A percentile compares a stretch with the other conserved stretches of the same genome.
These are phyloP conservation scores for Petrolisthes cinctipes DNA, from an alignment of 2,888 invertebrate genomes.

Conservation along the genomic window DNA sequence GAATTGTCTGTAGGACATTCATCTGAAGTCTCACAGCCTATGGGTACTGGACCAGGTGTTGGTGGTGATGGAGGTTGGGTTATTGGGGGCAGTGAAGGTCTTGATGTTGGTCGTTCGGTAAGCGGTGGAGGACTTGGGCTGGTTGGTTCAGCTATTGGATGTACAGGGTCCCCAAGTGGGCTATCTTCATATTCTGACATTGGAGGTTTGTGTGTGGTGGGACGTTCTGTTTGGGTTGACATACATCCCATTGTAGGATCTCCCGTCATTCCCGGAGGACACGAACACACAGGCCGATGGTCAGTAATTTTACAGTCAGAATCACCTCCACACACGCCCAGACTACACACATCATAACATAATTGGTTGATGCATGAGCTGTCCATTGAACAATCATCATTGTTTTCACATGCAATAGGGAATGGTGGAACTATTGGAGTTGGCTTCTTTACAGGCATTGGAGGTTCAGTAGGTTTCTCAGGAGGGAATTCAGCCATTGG, in stretches of 20 bases:
- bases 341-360: slow-evolving; percentile 72
- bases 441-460: slow-evolving; percentile 7
- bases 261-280: slow-evolving; percentile 76
- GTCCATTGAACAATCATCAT: slow-evolving; percentile 83
- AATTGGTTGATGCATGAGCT: slow-evolving; percentile 87
- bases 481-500: slow-evolving; percentile 14
- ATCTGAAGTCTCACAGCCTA: slow-evolving; percentile 59
- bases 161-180: slow-evolving; percentile 14
- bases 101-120: slow-evolving; percentile 27
- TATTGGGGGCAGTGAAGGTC: slow-evolving; percentile 64
- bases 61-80: slow-evolving; percentile 66
- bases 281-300: slow-evolving; percentile 84
- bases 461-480: neutral
- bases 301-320: slow-evolving; percentile 78
- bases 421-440: slow-evolving; percentile 66
- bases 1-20: slow-evolving; percentile 57
- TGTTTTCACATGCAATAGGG: slow-evolving; percentile 73
- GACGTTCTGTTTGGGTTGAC: slow-evolving; percentile 31
- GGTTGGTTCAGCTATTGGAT: slow-evolving; percentile 25
- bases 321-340: slow-evolving; percentile 69
- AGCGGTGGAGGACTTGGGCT: slow-evolving; percentile 32
- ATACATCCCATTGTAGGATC: slow-evolving; percentile 65
- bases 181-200: neutral
- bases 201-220: slow-evolving; percentile 3
- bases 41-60: slow-evolving; percentile 50